Evolutionary conservation across 2,113 vertebrate species (phyloP), one percentile per base, ranked within the genome.

Genomic region (Oxygymnocypris stewartii): DNA sequence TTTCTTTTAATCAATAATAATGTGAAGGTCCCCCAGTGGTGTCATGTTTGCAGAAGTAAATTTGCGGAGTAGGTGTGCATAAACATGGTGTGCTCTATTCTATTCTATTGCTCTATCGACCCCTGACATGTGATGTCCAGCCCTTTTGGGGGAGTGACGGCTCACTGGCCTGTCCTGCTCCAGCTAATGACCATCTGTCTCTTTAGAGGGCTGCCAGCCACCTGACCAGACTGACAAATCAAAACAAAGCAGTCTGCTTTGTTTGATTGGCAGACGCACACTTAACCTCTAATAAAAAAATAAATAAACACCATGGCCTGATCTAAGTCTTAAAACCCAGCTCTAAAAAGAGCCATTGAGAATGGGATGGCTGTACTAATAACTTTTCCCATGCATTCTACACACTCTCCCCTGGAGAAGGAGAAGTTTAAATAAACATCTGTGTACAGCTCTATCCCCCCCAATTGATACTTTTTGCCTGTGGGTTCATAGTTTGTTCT

Each of bases 151-250:
- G 82, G 83, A 79, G 81, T 75, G 77, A 78, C 23, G 18, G 23
- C 75, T 44, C 73, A 35, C 67, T 84, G 65, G 82, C 83, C 59
- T 84, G 67, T 85, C 80, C 81, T 79, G 85, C 86, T 85, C 47
- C 69, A 23, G 75, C 51, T 86, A 88, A 87, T 89, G 86, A 89
- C 90, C 94, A 94, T 95, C 94, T 95, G 94, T 93, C 88, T 86
- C 37, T 37, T 85, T 87, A 89, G 88, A 86, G 78, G 85, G 37
- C 87, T 91, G 85, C 89, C 85, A 90, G 88, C 71, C 35, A 82
- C 78, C 67, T 87, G 86, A 89, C 44, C 20, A 73, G 84, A 40
- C 85, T 91, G 92, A 88, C 93, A 89, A 88, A 88, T 88, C 82
- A 79, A 93, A 94, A 94, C 91, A 93, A 94, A 93, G 92, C 76